Conservation (phyloP, 2,113 vertebrate genomes). For the Sylvietta virens region DNA sequence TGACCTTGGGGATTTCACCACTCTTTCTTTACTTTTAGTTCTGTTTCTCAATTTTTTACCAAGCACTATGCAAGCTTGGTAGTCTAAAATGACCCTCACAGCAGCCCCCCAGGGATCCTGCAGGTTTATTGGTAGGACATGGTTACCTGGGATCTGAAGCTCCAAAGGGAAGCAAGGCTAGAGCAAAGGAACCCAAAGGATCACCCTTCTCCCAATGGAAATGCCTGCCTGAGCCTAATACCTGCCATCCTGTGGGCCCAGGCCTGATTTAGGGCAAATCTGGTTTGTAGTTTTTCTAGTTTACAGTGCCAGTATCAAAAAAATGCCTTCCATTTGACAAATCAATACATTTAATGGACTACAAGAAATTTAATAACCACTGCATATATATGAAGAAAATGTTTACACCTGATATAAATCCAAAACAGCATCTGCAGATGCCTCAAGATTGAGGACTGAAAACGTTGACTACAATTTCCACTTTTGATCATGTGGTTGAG, state of each 20-base stretch:
- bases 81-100: accelerated
- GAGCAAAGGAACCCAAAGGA: not conserved
- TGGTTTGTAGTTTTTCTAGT: not conserved
- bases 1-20: not conserved
- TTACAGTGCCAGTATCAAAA: not conserved
- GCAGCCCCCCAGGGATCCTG: not conserved
- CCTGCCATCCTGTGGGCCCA: not conserved
- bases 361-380: not conserved
- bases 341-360: not conserved
- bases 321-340: not conserved
- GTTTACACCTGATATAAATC: not conserved
- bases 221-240: not conserved
- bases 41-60: not conserved
- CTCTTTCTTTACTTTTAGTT: not conserved
- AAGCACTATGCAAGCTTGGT: not conserved
- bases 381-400: not conserved
- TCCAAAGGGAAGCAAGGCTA: not conserved
- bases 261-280: not conserved
- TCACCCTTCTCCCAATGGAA: not conserved
- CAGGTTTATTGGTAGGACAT: not conserved
- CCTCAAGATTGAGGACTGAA: not conserved
- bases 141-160: not conserved
- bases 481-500: not conserved
- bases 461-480: not conserved
- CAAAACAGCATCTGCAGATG: not conserved